Conservation (phyloP, 92 coral and sea anemone species). For the Parazoanthus darwini region DNA sequence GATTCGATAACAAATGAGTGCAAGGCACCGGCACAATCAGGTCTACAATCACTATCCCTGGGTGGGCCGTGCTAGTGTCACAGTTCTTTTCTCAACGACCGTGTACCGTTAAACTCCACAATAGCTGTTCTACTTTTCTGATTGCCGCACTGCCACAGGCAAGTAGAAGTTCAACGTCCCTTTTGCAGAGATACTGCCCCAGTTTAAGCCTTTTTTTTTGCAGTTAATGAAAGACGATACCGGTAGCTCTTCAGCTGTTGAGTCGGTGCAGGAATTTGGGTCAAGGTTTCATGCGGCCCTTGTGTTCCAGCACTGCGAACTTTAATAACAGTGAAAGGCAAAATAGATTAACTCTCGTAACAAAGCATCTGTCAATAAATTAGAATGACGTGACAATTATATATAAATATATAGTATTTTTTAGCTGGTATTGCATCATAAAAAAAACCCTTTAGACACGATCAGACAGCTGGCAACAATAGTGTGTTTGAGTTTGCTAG, state of each 20-base stretch:
- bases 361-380: constrained; percentile 14
- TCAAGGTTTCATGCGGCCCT: not conserved
- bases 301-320: constrained; percentile 16
- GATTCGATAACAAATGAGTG: constrained; percentile 44
- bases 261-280: not conserved
- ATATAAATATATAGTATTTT: no score
- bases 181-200: not conserved
- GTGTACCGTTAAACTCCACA: not conserved
- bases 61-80: not conserved
- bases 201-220: not conserved
- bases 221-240: constrained; percentile 21
- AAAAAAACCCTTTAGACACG: not conserved
- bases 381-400: constrained; percentile 23
- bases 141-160: not conserved
- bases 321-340: constrained; percentile 11
- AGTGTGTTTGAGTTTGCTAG: no score
- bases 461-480: not conserved
- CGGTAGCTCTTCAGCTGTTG: not conserved
- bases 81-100: not conserved
- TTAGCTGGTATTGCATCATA: not conserved
- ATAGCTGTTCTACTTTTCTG: not conserved
- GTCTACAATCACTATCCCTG: constrained; percentile 8
- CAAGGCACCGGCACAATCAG: not conserved
- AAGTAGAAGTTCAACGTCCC: not conserved
- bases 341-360: constrained; percentile 25